Evolutionary conservation across 2,888 invertebrate genomes (phyloP), one percentile per base, ranked within the genome.

Genomic region (Mythimna loreyi): DNA sequence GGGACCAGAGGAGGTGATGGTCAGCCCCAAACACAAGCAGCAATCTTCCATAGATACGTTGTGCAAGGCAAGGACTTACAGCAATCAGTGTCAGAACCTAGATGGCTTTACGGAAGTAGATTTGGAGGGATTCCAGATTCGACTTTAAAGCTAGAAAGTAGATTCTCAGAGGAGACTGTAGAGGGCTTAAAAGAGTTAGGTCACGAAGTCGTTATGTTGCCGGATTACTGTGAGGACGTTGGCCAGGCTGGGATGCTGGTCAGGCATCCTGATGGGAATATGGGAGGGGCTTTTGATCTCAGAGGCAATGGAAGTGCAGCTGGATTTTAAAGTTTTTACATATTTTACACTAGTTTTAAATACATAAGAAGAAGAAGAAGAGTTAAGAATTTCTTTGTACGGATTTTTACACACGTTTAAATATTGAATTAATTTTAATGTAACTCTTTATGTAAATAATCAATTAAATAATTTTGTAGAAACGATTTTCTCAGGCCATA

Each of bases 1-100:
- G 95, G 95, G 1, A 94, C 94, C 13, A 88, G 91, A 73, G 95
- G 95, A 28, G 95, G 95, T 9, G 94, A 95, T 78, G 95, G 94
- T 0, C 95, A 95, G 67, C 85, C 94, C 7, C 95, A 95, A 82
- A 94, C 92, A 5, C 95, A 95, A 86, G 91, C 95, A 28, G 92
- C 93, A 0, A 88, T 95, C n/a, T 95, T 95, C 66, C 94, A 95
- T 62, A 89, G 94, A 85, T 94, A 95, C 60, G 93, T 89, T 2
- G 86, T 95, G 13, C 94, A 95, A 82, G 89, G 89, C 8, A 63
- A 86, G 21, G 87, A 86, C 16, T 87, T 95, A 57, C 94, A 95
- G 77, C 75, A 81, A 30, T 82, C 93, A 40, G 73, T 95, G 7
- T 90, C 91, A 5, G 83, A 87, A 25, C 94, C 95, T 1, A 90